A percentile compares a stretch with the other conserved stretches of the same genome.
Evolutionary conservation across 2,113 vertebrate genomes (phyloP).

Genomic region (Atlantisia rogersi): DNA sequence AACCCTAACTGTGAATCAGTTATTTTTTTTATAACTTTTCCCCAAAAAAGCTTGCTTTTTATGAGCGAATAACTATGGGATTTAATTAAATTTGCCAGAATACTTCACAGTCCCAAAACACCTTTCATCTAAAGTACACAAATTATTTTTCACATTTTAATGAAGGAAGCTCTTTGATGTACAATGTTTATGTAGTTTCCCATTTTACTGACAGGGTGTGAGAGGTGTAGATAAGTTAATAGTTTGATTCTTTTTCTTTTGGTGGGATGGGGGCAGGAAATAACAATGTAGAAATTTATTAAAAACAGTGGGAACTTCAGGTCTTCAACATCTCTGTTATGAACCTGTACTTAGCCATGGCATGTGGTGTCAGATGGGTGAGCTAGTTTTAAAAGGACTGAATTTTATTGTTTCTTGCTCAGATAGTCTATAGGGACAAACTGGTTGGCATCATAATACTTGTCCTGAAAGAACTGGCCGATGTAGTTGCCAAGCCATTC

Average conservation of each 20-base stretch:
- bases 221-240: conserved; percentile 29
- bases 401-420: not conserved
- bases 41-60: conserved; percentile 20
- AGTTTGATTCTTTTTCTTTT: not conserved
- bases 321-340: not conserved
- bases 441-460: not conserved
- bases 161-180: conserved; percentile 60
- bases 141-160: conserved; percentile 60
- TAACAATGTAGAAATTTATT: not conserved
- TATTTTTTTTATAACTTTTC: not conserved
- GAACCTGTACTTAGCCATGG: not conserved
- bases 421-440: not conserved
- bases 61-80: not conserved
- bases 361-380: not conserved
- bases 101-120: conserved; percentile 39
- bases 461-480: too few species aligned
- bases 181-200: not conserved
- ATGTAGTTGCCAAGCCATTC: too few species aligned
- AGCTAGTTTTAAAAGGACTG: not conserved
- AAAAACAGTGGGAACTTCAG: not conserved
- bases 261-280: rapidly evolving
- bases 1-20: not conserved
- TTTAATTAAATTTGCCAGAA: conserved; percentile 61
- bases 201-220: conserved; percentile 8
- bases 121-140: conserved; percentile 64